Evolutionary conservation across 2,113 vertebrate species (phyloP).

Genomic region (Myxocyprinus asiaticus): DNA sequence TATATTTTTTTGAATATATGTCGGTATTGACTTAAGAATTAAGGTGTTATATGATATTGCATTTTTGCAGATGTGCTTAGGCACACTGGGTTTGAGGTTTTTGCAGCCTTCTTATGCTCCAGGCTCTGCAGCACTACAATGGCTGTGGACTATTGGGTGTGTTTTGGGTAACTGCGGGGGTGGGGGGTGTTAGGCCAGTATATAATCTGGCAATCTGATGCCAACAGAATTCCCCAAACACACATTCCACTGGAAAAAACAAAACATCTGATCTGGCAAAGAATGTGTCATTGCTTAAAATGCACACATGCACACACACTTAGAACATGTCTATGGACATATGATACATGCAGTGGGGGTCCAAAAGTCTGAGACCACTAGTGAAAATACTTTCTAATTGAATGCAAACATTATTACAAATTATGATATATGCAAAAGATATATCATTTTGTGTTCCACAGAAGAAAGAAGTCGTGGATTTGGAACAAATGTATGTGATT

Average conservation of each 20-base stretch:
- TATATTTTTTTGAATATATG: no score
- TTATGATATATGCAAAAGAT: no score
- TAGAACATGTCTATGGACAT: background rate
- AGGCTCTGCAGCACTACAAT: constrained; percentile 62
- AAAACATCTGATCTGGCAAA: constrained; percentile 40
- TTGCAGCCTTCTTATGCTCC: background rate
- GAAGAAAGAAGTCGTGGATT: no score
- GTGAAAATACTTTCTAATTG: background rate
- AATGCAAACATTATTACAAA: background rate
- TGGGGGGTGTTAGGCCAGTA: constrained; percentile 59
- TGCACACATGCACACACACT: background rate
- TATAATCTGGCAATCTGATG: constrained; percentile 69
- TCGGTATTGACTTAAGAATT: background rate
- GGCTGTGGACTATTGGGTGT: constrained; percentile 40
- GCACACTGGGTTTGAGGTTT: constrained; percentile 17
- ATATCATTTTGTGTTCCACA: no score
- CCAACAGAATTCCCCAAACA: constrained; percentile 58
- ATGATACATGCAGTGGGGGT: background rate
- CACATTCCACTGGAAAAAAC: constrained; percentile 60
- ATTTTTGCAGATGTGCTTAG: constrained; percentile 9
- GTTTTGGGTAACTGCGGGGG: constrained; percentile 57
- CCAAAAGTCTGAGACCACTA: background rate
- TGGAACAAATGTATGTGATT: no score
- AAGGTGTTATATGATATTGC: constrained; percentile 2
- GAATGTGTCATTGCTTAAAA: constrained; percentile 24